Evolutionary conservation across 2,797 vertebrate genomes (phyloP).

Genomic region (Coreius guichenoti): DNA sequence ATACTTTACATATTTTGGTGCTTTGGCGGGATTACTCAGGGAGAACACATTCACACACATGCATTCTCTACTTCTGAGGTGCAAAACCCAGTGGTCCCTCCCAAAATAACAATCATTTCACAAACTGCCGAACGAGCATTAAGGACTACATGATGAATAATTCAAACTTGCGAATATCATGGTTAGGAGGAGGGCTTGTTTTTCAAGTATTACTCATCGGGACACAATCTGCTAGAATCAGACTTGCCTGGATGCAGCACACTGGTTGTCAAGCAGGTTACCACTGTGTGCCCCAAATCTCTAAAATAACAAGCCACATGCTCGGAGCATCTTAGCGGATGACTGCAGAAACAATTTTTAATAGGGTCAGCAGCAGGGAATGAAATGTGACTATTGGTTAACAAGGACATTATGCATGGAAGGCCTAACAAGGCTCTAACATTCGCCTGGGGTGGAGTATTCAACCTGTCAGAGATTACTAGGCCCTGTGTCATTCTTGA

Average conservation of each 20-base stretch:
- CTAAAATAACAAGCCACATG: conserved; percentile 20
- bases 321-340: neutral
- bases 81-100: conserved; percentile 17
- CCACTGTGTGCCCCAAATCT: conserved; percentile 9
- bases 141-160: conserved; percentile 52
- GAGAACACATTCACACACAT: conserved; percentile 23
- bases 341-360: neutral
- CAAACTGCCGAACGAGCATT: conserved; percentile 18
- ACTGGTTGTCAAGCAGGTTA: conserved; percentile 31
- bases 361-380: conserved; percentile 20
- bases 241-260: conserved; percentile 1
- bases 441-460: neutral
- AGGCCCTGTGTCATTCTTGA: neutral
- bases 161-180: conserved; percentile 41
- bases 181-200: neutral
- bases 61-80: neutral
- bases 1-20: conserved; percentile 51
- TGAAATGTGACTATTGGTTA: neutral
- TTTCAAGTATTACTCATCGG: conserved; percentile 21
- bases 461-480: conserved; percentile 3
- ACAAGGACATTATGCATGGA: conserved; percentile 20
- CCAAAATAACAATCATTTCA: conserved; percentile 49
- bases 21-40: conserved; percentile 44
- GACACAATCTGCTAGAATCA: conserved; percentile 36
- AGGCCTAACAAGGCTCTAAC: neutral